Percentiles rank a stretch among this genome's conserved stretches.
Conservation (phyloP, 2,888 invertebrate genomes). For the Eristalinus aeneus region DNA sequence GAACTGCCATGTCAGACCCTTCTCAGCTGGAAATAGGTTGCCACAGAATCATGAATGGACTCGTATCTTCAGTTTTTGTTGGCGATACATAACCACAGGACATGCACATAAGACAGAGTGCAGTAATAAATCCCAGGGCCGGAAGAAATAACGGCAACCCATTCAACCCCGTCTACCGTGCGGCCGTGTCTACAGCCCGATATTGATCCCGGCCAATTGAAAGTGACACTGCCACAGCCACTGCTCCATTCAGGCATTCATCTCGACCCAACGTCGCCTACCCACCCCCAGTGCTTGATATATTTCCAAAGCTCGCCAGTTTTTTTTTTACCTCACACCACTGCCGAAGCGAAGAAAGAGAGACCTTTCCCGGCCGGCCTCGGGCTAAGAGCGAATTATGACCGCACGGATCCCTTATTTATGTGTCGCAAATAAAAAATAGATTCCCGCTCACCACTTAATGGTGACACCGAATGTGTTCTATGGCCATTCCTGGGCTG, state of each 20-base stretch:
- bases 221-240: slow-evolving; percentile 49
- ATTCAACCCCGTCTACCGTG: not conserved
- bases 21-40: not conserved
- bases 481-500: slow-evolving; percentile 35
- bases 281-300: slow-evolving; percentile 28
- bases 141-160: not conserved
- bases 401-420: slow-evolving; percentile 66
- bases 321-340: not conserved
- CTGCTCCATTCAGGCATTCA: slow-evolving; percentile 32
- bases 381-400: slow-evolving; percentile 62
- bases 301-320: slow-evolving; percentile 28
- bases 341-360: slow-evolving; percentile 4
- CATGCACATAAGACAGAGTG: not conserved
- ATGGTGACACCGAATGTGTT: slow-evolving; percentile 64
- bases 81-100: not conserved
- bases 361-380: slow-evolving; percentile 40
- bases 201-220: slow-evolving; percentile 55
- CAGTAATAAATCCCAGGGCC: not conserved
- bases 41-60: not conserved
- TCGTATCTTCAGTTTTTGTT: not conserved
- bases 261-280: slow-evolving; percentile 25
- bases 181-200: not conserved
- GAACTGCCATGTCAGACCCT: not conserved
- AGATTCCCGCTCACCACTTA: slow-evolving; percentile 61
- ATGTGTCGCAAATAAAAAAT: slow-evolving; percentile 65